phyloP scores from a whole-genome alignment of 2,113 vertebrate genomes.

The Megalops atlanticus region DNA sequence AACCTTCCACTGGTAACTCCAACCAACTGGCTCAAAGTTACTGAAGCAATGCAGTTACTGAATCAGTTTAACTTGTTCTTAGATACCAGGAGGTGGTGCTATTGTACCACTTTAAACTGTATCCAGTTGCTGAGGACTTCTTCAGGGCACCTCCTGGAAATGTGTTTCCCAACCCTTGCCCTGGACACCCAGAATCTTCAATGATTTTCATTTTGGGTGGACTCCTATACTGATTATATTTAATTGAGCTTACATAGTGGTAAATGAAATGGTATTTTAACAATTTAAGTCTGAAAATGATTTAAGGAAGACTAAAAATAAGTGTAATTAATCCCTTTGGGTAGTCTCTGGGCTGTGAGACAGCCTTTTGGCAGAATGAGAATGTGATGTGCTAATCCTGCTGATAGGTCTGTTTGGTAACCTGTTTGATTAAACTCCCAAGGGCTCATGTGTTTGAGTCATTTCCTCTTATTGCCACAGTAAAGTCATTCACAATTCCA shows the following conservation, averaged over 20 bases:
- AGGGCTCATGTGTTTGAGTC: too few species aligned
- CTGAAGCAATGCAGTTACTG: background rate
- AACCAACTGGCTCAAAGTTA: background rate
- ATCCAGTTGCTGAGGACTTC: background rate
- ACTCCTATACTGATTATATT: background rate
- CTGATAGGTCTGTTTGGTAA: too few species aligned
- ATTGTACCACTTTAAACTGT: background rate
- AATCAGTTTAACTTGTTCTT: background rate
- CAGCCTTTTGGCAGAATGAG: background rate
- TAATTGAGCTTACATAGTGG: background rate
- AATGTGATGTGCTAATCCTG: too few species aligned
- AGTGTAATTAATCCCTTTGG: too few species aligned
- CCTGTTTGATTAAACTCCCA: too few species aligned
- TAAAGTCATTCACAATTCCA: too few species aligned
- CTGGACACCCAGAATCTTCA: background rate
- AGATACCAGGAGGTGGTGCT: conserved; percentile 6
- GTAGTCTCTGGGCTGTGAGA: background rate
- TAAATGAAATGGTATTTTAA: background rate
- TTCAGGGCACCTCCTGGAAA: background rate
- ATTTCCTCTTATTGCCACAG: too few species aligned
- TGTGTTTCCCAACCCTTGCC: background rate
- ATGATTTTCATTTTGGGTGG: background rate
- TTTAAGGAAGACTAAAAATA: background rate
- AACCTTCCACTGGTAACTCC: background rate
- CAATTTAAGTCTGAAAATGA: background rate